Evolutionary conservation across 2,113 vertebrate species (phyloP), one percentile per base, ranked within the genome.

Genomic region (Sceloporus undulatus): DNA sequence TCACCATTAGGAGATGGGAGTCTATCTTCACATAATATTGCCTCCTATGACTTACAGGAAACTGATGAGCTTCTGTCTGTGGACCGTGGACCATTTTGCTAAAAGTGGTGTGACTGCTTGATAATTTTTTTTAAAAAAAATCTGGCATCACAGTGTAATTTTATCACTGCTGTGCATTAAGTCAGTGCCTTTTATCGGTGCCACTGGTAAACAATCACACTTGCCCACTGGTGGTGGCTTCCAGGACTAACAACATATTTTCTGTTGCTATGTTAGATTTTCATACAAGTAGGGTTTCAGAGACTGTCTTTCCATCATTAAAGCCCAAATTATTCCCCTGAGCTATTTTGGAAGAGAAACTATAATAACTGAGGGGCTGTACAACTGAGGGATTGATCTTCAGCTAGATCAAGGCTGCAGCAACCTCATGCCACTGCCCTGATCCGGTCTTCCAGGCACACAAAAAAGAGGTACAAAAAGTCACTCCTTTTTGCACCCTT

Each of bases 201-300:
- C 62, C 34, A 81, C 1, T 81, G n/a, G 11, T 23, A 81, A 38
- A 4, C 34, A 40, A 81, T 38, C 38, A 66, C 27, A 38, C 38
- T 65, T 82, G 59, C 23, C 25, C 59, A 82, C 25, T 81, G 79
- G 56, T 38, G 25, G 59, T 38, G 21, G 75, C 34, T 77, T 77
- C 75, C 40, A 77, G 40, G 75, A 19, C 40, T 66, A 9, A 54
- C 34, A 40, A 5, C 42, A 21, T 40, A 13, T 82, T 48, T 29
- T 80, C 79, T 65, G 79, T 65, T 82, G 59, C 59, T 82, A 14
- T 82, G 79, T 66, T 65, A 40, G 6, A 66, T 82, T 82, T 34
- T 48, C 48, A 48, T 7, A 48, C 48, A 48, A 5, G 7, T 48
- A 48, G 7, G 5, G 5, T 66, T 65, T 82, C 40, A 14, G 54